A percentile compares a stretch with the other conserved stretches of the same genome.
These are phyloP conservation scores for Ectemnius cavifrons DNA, from an alignment of 2,888 invertebrate genomes.

Conservation along the genomic window DNA sequence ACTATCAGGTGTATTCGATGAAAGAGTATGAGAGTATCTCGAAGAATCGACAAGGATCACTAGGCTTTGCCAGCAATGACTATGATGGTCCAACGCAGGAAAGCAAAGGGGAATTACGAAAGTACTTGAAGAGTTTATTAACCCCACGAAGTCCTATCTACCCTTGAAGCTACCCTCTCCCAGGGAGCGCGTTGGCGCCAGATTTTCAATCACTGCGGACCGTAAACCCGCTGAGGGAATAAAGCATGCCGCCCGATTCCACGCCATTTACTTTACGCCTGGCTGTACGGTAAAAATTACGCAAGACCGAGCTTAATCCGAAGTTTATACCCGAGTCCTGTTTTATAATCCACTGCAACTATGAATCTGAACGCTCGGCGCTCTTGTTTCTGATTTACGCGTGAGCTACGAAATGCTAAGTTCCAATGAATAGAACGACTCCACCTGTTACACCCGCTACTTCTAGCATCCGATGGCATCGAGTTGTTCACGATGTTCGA, in stretches of 20 bases:
- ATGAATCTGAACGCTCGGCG: too few relatives aligned
- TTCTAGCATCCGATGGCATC: neutral
- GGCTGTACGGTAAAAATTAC: slow-evolving; percentile 2
- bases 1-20: neutral
- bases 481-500: slow-evolving; percentile 3
- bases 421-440: slow-evolving; percentile 1
- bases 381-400: neutral
- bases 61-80: neutral
- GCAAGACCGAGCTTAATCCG: neutral
- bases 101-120: neutral
- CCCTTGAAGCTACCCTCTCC: neutral
- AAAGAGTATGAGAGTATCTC: neutral
- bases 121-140: slow-evolving; percentile 1
- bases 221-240: neutral
- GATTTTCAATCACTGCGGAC: slow-evolving; percentile 1
- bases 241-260: neutral
- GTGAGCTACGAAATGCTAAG: neutral
- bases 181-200: neutral
- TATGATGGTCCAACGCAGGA: neutral
- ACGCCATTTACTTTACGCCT: slow-evolving; percentile 8
- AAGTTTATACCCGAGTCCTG: neutral
- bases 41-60: neutral
- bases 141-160: neutral
- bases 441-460: slow-evolving; percentile 6
- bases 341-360: neutral